phyloP scores from a whole-genome alignment of 2,888 invertebrate genomes.

The Papilio gigon region DNA sequence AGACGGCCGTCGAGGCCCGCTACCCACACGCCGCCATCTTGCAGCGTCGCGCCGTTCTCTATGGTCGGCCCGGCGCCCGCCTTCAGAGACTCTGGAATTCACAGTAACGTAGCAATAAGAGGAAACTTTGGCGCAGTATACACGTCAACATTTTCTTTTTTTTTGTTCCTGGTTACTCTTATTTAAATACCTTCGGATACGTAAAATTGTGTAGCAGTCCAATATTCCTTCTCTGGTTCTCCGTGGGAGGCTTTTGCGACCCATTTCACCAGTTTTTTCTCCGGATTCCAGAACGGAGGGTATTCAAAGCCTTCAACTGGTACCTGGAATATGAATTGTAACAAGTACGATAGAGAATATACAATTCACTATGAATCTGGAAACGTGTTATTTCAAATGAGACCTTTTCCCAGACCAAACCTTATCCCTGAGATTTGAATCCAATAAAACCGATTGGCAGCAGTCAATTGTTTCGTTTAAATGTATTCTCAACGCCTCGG shows the following conservation, averaged over 20 bases:
- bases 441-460: no score
- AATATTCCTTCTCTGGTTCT: constrained; percentile 67
- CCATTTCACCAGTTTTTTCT: constrained; percentile 70
- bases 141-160: background rate
- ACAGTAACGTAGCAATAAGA: background rate
- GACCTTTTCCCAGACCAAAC: no score
- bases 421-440: no score
- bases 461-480: no score
- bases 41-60: constrained; percentile 73
- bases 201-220: constrained; percentile 72
- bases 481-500: no score
- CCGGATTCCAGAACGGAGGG: constrained; percentile 60
- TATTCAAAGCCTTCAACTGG: constrained; percentile 62
- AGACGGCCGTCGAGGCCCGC: constrained; percentile 62
- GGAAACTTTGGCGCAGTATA: background rate
- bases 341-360: background rate
- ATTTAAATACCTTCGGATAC: constrained; percentile 69
- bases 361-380: no score
- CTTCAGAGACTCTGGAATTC: constrained; percentile 63
- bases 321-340: constrained; percentile 48
- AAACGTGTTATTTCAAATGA: no score
- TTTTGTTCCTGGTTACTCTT: background rate
- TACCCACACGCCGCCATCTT: constrained; percentile 77
- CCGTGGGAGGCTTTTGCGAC: constrained; percentile 58
- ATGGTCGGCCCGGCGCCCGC: constrained; percentile 70